Evolutionary conservation across 2,113 vertebrate genomes (phyloP), one percentile per base, ranked within the genome.

Genomic region (Climacteris rufus): DNA sequence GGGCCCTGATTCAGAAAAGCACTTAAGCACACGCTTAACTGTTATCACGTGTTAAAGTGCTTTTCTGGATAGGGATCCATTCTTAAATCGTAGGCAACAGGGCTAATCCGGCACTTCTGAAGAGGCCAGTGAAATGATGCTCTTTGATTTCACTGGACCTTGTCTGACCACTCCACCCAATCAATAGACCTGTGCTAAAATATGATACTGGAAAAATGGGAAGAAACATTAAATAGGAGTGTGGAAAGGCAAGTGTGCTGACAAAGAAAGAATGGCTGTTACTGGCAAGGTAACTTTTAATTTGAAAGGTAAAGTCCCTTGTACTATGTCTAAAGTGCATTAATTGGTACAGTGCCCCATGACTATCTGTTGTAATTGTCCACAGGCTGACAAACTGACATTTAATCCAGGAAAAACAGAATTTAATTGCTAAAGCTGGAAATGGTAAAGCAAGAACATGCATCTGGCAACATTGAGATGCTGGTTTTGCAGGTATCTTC

Each of bases 351-450:
- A 92, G 86, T 37, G 31, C 39, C 68, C 86, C 69, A 12, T 64
- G 79, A 75, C 94, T 59, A 84, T 88, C 94, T 86, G 77, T 77
- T 90, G 65, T 94, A 94, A 97, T 94, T 96, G 96, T 95, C 95
- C 95, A 91, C 89, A 96, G 95, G 75, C 80, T 95, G 96, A 94
- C 69, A 88, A 97, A 95, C 33, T 9, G 61, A 96, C 66, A 82
- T 78, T 42, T 75, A 94, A 96, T 95, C 86, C 88, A 89, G 92
- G 64, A 54, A 96, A 96, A 96, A 59, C 39, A 64, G 74, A 79
- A 94, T 92, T 95, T 97, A 97, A 97, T 97, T 97, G 95, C 83
- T 97, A 97, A 98, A 98, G 77, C 91, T 96, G 95, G 35, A 77
- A 22, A 76, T 97, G 88, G 54, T 95, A 97, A 93, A 88, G 93